phyloP scores from a whole-genome alignment of 2,888 invertebrate genomes.

The Torymus aiolomorphi region DNA sequence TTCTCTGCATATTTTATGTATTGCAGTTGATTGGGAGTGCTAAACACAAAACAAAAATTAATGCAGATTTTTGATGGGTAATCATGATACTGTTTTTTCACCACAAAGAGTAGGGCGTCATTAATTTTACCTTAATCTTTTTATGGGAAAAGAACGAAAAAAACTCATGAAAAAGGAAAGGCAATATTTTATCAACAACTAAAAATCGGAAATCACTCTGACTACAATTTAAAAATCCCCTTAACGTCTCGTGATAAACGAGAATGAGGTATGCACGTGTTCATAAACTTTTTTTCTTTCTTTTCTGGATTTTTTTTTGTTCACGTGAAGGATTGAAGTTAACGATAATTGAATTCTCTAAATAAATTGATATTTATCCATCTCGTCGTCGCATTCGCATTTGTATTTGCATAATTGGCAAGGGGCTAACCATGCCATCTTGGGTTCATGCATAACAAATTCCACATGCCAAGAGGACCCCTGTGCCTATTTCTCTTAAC shows the following conservation, averaged over 20 bases:
- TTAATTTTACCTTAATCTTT: conserved; percentile 45
- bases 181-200: conserved; percentile 54
- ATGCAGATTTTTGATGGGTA: conserved; percentile 34
- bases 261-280: conserved; percentile 63
- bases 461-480: conserved; percentile 76
- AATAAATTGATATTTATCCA: conserved; percentile 69
- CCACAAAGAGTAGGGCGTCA: conserved; percentile 50
- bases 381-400: conserved; percentile 61
- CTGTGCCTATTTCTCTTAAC: conserved; percentile 60
- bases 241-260: conserved; percentile 49
- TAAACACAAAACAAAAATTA: conserved; percentile 49
- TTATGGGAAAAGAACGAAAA: conserved; percentile 51
- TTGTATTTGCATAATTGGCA: conserved; percentile 62
- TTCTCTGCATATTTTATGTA: conserved; percentile 42
- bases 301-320: conserved; percentile 54
- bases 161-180: conserved; percentile 48
- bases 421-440: conserved; percentile 72
- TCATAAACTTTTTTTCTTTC: conserved; percentile 50
- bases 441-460: conserved; percentile 76
- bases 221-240: conserved; percentile 56
- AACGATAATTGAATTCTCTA: conserved; percentile 70
- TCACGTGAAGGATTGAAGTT: conserved; percentile 60
- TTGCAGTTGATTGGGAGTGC: conserved; percentile 44
- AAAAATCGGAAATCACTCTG: conserved; percentile 61
- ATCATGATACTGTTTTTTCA: conserved; percentile 21